Percentiles rank a stretch among this genome's conserved stretches.
Conservation (phyloP, 1,140 invertebrate genomes). For the Drosophila leontia region DNA sequence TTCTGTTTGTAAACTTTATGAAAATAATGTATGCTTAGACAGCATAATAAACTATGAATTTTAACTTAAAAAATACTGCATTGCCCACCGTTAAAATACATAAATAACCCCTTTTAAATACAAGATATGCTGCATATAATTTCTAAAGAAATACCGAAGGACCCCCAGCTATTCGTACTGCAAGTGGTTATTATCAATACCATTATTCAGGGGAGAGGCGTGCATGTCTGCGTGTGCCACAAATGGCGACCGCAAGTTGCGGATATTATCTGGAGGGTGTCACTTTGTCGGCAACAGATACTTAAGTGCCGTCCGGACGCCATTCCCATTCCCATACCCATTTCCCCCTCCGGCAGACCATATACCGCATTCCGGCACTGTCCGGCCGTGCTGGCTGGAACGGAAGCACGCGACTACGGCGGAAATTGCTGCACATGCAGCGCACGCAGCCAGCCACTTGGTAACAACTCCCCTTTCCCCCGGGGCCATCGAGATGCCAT, state of each 20-base stretch:
- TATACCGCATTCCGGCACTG: constrained; percentile 21
- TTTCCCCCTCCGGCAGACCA: constrained; percentile 5
- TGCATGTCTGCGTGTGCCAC: constrained; percentile 13
- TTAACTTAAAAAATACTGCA: too few species aligned
- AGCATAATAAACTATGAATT: too few species aligned
- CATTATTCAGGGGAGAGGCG: constrained; percentile 20
- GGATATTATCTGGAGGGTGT: constrained; percentile 73
- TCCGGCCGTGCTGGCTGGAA: constrained; percentile 42
- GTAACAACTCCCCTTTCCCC: background rate
- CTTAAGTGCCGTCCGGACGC: constrained; percentile 65
- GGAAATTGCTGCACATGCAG: constrained; percentile 80
- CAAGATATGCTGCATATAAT: too few species aligned
- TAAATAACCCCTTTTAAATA: background rate
- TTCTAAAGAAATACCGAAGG: background rate
- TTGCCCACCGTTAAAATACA: background rate
- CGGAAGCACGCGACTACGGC: constrained; percentile 76
- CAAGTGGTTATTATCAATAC: constrained; percentile 49
- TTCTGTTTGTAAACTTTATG: too few species aligned
- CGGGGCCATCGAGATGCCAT: constrained; percentile 31
- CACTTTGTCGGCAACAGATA: constrained; percentile 70
- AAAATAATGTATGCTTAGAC: too few species aligned
- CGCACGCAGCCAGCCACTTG: constrained; percentile 62
- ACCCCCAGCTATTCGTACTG: background rate
- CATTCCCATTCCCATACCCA: constrained; percentile 17
- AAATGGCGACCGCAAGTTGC: constrained; percentile 55